Base-by-base conservation (phyloP, 2,888 invertebrate species). In the Ochropleura leucogaster region DNA sequence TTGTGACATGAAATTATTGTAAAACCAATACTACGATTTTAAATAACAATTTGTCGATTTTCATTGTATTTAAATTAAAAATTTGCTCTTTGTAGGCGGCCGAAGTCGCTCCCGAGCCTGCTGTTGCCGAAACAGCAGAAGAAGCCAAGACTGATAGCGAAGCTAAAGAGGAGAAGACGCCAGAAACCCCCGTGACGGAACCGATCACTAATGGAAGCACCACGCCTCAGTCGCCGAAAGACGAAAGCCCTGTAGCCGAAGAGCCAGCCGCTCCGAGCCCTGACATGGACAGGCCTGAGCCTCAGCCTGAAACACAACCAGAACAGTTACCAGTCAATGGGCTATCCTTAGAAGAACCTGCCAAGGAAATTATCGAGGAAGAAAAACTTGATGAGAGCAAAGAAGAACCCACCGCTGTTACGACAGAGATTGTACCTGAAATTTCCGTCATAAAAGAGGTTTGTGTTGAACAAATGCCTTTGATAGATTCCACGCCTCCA, bases 401-500 rank as follows among this genome's bases (percentile, higher is more conserved):
- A 92, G 95, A 94, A 88, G 93, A 92, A 89, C 80, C 92, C 82
- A 89, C 87, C 85, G 89, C 91, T 78, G 95, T 93, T 89, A 87
- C 92, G 80, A 88, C 91, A 85, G 95, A 94, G 90, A 91, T 92
- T 83, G 93, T 91, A 88, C 93, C 94, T 89, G 96, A 96, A 94
- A 95, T 94, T 90, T 93, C 96, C 90, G 93, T 92, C 89, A 93
- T 88, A 90, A 93, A 95, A 92, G 96, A 96, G 96, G 96, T 96
- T 96, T 96, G 96, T 96, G 96, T 95, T 94, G 94, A 94, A 92
- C 93, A 93, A 94, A 92, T 94, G 97, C 97, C 97, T 97, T 97
- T 97, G 97, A 95, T 96, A 95, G 97, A 97, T 93, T 96, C 97
- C 94, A 93, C 97, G 92, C 98, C 98, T 94, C 98, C 98, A 92